Base-by-base conservation (phyloP, 2,113 vertebrate genomes). In the Capreolus pygargus region DNA sequence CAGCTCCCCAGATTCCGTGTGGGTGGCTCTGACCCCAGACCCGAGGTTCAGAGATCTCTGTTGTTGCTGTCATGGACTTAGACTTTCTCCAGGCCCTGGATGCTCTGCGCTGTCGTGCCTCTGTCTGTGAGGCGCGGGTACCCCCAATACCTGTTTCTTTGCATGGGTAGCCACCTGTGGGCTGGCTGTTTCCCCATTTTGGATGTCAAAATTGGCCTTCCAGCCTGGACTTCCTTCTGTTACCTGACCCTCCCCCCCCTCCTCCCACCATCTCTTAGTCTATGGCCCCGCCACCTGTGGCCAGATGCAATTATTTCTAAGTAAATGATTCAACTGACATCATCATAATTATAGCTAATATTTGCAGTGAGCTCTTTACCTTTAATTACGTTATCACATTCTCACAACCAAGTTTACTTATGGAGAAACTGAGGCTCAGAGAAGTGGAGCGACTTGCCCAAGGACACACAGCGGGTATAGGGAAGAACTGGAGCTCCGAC, bases 1-100 rank as follows among this genome's bases (percentile, higher is more conserved):
- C n/a, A 30, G 47, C 19, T 8, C 21, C 13, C 27, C 36, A 7
- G 3, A 0, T 64, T 45, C 54, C 0, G 2, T 3, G 2, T 36
- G 79, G 17, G 14, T 10, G 23, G 28, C 39, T 70, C 89, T 84
- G 16, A 30, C 54, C 33, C 25, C 36, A 54, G 57, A 10, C 52
- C 17, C 57, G 6, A 13, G 52, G 19, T 47, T 87, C 39, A 16
- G 23, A 60, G 7, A 39, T 70, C 82, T 90, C 52, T 82, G 21
- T 16, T 70, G 47, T 47, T 45, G 84, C 87, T 54, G 23, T 76
- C 30, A 3, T 28, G 25, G n/a, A 82, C 21, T 16, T 60, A 27
- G 78, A 79, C 84, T 23, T 76, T 45, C 36, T 52, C 19, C 1
- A 0, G 52, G 86, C 60, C 36, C 67, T 36, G 21, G 30, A 21